Evolutionary conservation across 2,888 invertebrate genomes (phyloP).

Genomic region (Gymnosoma rotundatum): DNA sequence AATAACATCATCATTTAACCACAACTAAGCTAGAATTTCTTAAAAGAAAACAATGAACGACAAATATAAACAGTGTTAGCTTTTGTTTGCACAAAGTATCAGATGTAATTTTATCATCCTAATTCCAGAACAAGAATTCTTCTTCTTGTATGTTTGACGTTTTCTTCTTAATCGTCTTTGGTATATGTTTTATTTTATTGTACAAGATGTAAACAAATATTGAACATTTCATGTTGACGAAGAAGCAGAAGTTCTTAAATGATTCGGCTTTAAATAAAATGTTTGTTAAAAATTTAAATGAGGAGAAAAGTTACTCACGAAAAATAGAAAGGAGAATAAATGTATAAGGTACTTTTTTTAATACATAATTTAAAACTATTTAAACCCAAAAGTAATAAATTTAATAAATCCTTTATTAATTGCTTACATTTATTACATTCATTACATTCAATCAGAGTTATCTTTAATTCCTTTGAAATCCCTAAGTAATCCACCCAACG

Average conservation of each 20-base stretch:
- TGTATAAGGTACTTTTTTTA: too few relatives aligned
- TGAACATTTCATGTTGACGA: conserved; percentile 5
- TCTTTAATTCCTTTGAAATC: too few relatives aligned
- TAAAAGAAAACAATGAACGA: background rate
- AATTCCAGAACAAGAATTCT: conserved; percentile 36
- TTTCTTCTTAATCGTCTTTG: background rate
- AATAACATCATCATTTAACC: conserved; percentile 8
- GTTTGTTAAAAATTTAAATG: background rate
- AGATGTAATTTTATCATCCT: conserved; percentile 53
- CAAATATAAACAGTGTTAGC: conserved; percentile 30
- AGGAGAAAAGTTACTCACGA: too few relatives aligned
- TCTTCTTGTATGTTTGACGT: background rate
- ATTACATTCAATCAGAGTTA: too few relatives aligned
- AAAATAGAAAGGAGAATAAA: too few relatives aligned
- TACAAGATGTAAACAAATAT: conserved; percentile 54
- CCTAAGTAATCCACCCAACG: too few relatives aligned
- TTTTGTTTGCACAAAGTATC: conserved; percentile 52
- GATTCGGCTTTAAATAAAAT: background rate
- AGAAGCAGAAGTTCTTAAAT: background rate
- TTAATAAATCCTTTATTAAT: too few relatives aligned
- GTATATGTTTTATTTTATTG: conserved; percentile 38
- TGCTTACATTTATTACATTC: too few relatives aligned
- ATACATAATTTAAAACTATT: too few relatives aligned
- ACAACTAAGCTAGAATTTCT: conserved; percentile 1
- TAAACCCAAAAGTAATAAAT: too few relatives aligned